Evolutionary conservation across 2,797 vertebrate species (phyloP).

Genomic region (Sebastes miniatus): DNA sequence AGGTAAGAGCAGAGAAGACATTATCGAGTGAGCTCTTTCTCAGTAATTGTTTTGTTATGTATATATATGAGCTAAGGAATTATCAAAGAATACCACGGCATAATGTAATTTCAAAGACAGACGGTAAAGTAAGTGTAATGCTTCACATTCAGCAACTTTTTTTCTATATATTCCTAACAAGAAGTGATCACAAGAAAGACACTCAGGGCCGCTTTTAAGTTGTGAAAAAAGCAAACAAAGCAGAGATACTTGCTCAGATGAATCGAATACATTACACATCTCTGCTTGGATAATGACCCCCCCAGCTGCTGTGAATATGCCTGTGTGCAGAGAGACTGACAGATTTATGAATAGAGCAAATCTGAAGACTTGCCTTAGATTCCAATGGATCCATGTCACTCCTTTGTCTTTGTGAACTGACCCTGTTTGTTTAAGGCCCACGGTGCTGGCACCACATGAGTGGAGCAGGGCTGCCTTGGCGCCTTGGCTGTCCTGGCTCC

Average conservation of each 20-base stretch:
- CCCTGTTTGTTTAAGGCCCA: constrained; percentile 77
- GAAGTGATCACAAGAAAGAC: constrained; percentile 8
- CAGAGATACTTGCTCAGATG: background rate
- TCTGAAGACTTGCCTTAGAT: constrained; percentile 47
- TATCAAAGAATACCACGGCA: constrained; percentile 29
- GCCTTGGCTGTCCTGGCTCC: constrained; percentile 58
- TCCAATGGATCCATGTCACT: constrained; percentile 62
- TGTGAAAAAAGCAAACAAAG: constrained; percentile 11
- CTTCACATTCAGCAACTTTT: constrained; percentile 5
- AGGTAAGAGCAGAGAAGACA: constrained; percentile 60
- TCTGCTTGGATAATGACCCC: constrained; percentile 5
- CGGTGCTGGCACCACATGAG: constrained; percentile 72
- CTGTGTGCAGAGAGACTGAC: constrained; percentile 31
- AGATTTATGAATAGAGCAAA: constrained; percentile 58
- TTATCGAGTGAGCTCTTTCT: constrained; percentile 32
- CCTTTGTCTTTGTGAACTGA: constrained; percentile 73
- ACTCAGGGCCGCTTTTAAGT: background rate
- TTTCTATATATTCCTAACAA: constrained; percentile 1
- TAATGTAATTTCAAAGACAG: constrained; percentile 38
- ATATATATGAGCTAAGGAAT: constrained; percentile 22
- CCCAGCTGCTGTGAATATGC: constrained; percentile 31
- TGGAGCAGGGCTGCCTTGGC: constrained; percentile 58
- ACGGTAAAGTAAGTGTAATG: background rate
- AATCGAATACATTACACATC: background rate
- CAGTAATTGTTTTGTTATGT: constrained; percentile 41